Evolutionary conservation across 2,113 vertebrate genomes (phyloP).

Genomic region (Bambusicola thoracicus): DNA sequence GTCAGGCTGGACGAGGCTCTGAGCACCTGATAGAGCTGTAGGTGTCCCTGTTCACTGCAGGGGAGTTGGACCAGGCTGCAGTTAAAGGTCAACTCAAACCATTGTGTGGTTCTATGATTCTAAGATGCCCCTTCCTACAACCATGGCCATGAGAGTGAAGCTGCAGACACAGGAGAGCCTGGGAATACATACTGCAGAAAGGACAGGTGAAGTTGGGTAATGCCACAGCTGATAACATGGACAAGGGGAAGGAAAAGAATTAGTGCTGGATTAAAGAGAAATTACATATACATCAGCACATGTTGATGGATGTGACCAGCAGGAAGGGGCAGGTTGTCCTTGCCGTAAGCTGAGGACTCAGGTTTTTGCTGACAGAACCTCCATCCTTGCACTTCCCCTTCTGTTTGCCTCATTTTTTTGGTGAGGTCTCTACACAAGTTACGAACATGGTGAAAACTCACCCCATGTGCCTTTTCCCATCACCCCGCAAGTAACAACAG

Average conservation of each 20-base stretch:
- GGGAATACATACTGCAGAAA: neutral
- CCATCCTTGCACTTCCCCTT: neutral
- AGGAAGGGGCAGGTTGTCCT: neutral
- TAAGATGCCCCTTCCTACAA: too few relatives aligned
- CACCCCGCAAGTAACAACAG: neutral
- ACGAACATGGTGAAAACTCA: neutral
- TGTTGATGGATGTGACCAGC: neutral
- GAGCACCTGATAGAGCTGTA: too few relatives aligned
- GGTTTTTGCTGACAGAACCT: neutral
- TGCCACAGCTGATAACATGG: accelerated
- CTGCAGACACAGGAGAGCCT: neutral
- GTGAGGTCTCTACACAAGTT: neutral
- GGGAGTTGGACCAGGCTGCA: too few relatives aligned
- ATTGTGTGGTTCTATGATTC: too few relatives aligned
- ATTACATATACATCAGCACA: neutral
- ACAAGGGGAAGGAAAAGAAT: neutral
- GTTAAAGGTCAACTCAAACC: too few relatives aligned
- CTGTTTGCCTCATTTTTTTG: neutral
- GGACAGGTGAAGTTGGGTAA: neutral
- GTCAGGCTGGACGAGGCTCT: too few relatives aligned
- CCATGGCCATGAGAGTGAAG: neutral
- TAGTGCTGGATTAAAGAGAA: neutral
- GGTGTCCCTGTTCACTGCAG: too few relatives aligned
- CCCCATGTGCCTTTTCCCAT: neutral
- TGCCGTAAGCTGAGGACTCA: neutral